phyloP scores from a whole-genome alignment of 2,797 vertebrate genomes.

The Erpetoichthys calabaricus region DNA sequence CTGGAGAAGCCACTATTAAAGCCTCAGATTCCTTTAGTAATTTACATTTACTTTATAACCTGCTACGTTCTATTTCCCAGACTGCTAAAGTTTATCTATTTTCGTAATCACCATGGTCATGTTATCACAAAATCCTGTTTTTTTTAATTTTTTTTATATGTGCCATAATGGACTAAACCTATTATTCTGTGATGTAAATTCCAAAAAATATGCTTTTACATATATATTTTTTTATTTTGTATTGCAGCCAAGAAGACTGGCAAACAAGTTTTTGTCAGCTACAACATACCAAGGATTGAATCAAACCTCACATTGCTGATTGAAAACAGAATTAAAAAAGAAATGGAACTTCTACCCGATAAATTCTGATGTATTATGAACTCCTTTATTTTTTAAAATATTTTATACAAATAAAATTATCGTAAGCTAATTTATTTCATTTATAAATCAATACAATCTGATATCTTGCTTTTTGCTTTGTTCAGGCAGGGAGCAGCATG shows the following conservation, averaged over 20 bases:
- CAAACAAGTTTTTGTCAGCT: constrained; percentile 90
- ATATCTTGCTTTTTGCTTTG: no score
- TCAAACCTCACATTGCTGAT: constrained; percentile 63
- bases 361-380: constrained; percentile 50
- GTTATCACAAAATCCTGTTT: background rate
- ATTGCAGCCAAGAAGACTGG: constrained; percentile 81
- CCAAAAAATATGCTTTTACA: no score
- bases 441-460: no score
- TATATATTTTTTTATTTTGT: constrained; percentile 24
- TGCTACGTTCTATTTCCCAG: no score
- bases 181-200: no score
- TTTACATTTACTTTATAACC: no score
- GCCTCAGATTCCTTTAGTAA: no score
- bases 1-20: no score
- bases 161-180: background rate
- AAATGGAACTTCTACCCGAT: constrained; percentile 77
- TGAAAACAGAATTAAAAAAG: constrained; percentile 85
- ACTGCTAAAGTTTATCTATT: no score
- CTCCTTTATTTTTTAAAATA: background rate
- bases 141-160: background rate
- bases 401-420: background rate
- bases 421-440: no score
- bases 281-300: constrained; percentile 68
- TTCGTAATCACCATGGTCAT: no score
- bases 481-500: no score